Conservation (phyloP, 2,888 invertebrate species). For the Actias luna region DNA sequence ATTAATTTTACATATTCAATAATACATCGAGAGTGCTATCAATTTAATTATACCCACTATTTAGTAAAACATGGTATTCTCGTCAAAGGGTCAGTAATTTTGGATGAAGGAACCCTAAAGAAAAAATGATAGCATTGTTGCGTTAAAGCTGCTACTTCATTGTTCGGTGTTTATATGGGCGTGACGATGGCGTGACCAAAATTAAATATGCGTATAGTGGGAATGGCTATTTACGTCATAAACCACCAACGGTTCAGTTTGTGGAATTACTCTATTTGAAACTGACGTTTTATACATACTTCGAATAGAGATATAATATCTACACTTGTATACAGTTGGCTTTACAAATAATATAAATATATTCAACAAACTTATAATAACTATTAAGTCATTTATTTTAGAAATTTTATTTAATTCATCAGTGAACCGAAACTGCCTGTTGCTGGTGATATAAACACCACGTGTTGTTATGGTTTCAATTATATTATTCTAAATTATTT, state of each 20-base stretch:
- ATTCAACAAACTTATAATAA: no score
- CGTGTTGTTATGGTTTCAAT: background rate
- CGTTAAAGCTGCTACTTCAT: background rate
- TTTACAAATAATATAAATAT: background rate
- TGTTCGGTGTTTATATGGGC: background rate
- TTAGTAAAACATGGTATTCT: background rate
- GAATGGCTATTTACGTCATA: background rate
- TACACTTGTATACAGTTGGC: no score
- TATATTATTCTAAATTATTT: background rate
- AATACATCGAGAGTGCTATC: background rate
- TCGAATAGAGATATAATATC: conserved; percentile 3
- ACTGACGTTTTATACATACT: background rate
- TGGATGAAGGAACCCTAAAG: background rate
- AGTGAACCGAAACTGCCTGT: background rate
- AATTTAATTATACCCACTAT: no score
- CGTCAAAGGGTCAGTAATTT: background rate
- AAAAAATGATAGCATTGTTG: background rate
- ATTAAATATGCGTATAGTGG: conserved; percentile 1
- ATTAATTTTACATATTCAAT: no score
- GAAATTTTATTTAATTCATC: background rate
- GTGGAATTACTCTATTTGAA: background rate
- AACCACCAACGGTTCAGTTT: background rate
- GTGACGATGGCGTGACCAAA: conserved; percentile 5
- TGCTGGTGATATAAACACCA: background rate
- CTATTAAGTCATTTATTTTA: background rate